A percentile compares a stretch with the other conserved stretches of the same genome.
Evolutionary conservation across 2,113 vertebrate species (phyloP).

Genomic region (Colistium nudipinnis): DNA sequence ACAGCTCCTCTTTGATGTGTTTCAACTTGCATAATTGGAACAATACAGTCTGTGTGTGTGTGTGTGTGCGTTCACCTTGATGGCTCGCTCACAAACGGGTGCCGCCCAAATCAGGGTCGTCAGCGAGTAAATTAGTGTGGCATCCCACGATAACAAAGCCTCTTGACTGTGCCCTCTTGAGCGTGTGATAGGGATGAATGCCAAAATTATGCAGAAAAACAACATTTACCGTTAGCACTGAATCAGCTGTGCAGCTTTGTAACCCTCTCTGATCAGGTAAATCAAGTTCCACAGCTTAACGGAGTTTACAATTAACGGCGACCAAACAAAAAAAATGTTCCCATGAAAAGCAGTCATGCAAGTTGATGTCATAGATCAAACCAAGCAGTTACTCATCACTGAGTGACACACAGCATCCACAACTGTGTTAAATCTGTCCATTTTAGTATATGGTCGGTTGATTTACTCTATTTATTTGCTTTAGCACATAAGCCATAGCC

Average conservation of each 20-base stretch:
- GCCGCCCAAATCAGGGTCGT: constrained; percentile 29
- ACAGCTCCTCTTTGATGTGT: constrained; percentile 29
- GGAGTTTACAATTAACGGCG: constrained; percentile 81
- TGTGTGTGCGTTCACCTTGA: background rate
- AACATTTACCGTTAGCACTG: constrained; percentile 82
- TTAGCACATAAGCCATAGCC: no score
- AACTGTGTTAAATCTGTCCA: background rate
- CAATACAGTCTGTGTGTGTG: background rate
- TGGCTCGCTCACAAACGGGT: constrained; percentile 17
- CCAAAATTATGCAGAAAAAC: constrained; percentile 73
- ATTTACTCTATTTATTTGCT: background rate
- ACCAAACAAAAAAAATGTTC: constrained; percentile 66
- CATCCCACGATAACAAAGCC: background rate
- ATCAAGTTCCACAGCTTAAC: constrained; percentile 80
- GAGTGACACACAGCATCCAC: background rate
- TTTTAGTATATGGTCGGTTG: background rate
- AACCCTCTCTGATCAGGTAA: constrained; percentile 75
- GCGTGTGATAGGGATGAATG: constrained; percentile 47
- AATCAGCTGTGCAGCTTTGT: constrained; percentile 79
- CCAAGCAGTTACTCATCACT: constrained; percentile 58
- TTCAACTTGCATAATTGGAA: constrained; percentile 37
- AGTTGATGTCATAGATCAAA: constrained; percentile 64
- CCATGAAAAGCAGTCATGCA: constrained; percentile 69
- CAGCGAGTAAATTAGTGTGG: background rate
- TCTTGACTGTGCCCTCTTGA: constrained; percentile 18